Evolutionary conservation across 2,888 invertebrate genomes (phyloP).

Genomic region (Stegophylla sp.): DNA sequence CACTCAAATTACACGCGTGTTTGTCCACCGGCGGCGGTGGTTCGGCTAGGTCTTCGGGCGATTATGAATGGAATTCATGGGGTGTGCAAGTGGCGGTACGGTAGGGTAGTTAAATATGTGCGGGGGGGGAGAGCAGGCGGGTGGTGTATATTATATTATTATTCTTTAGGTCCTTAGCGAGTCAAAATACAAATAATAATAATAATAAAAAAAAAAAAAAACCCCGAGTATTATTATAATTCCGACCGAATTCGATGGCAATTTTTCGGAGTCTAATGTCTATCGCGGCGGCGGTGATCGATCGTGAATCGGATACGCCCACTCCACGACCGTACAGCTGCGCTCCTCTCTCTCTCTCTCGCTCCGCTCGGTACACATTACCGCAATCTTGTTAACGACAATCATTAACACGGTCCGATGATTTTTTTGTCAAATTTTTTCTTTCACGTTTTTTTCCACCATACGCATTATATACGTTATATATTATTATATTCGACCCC

Average conservation of each 20-base stretch:
- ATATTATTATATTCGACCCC: too few relatives aligned
- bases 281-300: conserved; percentile 57
- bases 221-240: background rate
- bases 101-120: too few relatives aligned
- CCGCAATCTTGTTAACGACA: conserved; percentile 59
- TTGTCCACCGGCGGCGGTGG: conserved; percentile 28
- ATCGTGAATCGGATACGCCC: conserved; percentile 42
- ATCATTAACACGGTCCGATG: conserved; percentile 57
- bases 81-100: too few relatives aligned
- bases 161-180: conserved; percentile 19
- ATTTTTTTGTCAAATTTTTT: conserved; percentile 55
- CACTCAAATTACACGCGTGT: conserved; percentile 8
- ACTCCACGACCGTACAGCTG: conserved; percentile 50
- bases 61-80: too few relatives aligned
- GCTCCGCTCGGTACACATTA: conserved; percentile 45
- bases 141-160: too few relatives aligned
- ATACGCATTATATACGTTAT: background rate
- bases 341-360: too few relatives aligned
- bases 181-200: conserved; percentile 54
- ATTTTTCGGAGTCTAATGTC: conserved; percentile 47
- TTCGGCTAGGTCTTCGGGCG: background rate
- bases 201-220: conserved; percentile 17
- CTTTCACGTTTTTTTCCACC: background rate
- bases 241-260: conserved; percentile 54
- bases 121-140: too few relatives aligned